phyloP scores from a whole-genome alignment of 1,140 invertebrate species.

The Coboldia fuscipes region DNA sequence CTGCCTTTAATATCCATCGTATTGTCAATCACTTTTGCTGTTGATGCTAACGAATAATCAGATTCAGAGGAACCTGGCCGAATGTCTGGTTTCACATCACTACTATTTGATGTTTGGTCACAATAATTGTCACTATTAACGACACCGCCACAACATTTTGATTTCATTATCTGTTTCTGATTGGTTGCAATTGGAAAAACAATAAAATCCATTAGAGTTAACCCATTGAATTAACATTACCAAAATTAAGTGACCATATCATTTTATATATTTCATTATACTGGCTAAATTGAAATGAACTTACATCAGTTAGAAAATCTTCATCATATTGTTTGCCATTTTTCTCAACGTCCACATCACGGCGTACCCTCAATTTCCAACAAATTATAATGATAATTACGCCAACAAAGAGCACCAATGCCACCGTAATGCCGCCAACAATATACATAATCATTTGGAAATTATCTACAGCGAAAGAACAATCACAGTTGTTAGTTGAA shows the following conservation, averaged over 20 bases:
- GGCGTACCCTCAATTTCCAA: no score
- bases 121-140: slow-evolving; percentile 41
- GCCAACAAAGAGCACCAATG: not conserved
- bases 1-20: not conserved
- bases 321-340: no score
- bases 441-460: not conserved
- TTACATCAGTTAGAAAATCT: not conserved
- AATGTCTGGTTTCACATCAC: slow-evolving; percentile 44
- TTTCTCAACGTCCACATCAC: no score
- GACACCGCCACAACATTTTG: not conserved
- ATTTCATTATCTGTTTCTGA: not conserved
- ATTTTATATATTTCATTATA: no score
- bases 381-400: not conserved
- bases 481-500: no score
- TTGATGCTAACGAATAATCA: slow-evolving; percentile 1
- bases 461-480: not conserved
- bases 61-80: slow-evolving; percentile 33
- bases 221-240: not conserved
- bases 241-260: no score
- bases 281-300: not conserved
- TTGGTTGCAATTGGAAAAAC: not conserved
- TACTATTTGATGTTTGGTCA: slow-evolving; percentile 42
- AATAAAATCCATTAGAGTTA: not conserved
- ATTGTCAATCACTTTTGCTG: not conserved
- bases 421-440: not conserved